Evolutionary conservation across 92 coral and sea anemone species (phyloP).

Genomic region (Galaxea fascicularis): DNA sequence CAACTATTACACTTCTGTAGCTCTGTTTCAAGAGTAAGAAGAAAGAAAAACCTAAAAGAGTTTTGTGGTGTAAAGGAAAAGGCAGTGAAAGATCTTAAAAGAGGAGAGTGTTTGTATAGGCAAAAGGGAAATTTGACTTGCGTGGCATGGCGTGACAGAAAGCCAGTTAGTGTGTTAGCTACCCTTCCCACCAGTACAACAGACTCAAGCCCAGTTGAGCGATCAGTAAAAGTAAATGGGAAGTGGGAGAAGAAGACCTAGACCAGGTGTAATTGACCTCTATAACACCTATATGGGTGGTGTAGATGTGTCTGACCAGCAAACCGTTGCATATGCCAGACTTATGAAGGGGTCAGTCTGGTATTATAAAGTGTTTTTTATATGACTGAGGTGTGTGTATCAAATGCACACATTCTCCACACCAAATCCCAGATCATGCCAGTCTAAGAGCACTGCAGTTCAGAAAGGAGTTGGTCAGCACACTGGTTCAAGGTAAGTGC

Average conservation of each 20-base stretch:
- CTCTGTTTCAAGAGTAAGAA: neutral
- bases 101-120: conserved; percentile 19
- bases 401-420: conserved; percentile 50
- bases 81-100: conserved; percentile 5
- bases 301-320: conserved; percentile 38
- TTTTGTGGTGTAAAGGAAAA: conserved; percentile 22
- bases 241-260: no score
- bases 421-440: conserved; percentile 37
- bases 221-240: no score
- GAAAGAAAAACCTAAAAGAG: neutral
- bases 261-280: no score
- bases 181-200: no score
- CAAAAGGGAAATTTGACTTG: conserved; percentile 1
- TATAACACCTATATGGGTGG: conserved; percentile 6
- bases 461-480: conserved; percentile 32
- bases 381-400: conserved; percentile 28
- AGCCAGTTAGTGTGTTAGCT: no score
- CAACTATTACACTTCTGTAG: neutral
- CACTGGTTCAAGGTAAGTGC: conserved; percentile 44
- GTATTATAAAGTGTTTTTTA: conserved; percentile 26
- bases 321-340: conserved; percentile 22
- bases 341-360: conserved; percentile 26
- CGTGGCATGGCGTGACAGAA: neutral
- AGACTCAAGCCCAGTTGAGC: no score
- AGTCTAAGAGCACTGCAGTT: conserved; percentile 23